Conservation (phyloP, 2,888 invertebrate species). For the Melolontha melolontha region DNA sequence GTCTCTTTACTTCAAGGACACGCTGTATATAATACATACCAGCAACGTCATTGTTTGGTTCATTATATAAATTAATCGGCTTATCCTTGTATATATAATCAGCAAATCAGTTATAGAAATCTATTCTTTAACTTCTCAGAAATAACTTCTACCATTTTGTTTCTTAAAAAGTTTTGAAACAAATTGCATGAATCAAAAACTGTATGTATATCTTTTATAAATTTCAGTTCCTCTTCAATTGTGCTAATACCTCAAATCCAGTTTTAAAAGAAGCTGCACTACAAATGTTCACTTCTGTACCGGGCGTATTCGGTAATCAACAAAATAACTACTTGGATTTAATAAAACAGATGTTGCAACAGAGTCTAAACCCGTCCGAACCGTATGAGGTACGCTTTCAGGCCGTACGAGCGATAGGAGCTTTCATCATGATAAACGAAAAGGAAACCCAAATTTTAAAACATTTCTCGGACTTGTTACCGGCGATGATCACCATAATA, state of each 20-base stretch:
- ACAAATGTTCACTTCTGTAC: slow-evolving; percentile 94
- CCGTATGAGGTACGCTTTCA: slow-evolving; percentile 82
- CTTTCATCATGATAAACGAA: slow-evolving; percentile 93
- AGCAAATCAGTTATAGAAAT: too few species aligned
- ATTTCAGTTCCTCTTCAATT: slow-evolving; percentile 87
- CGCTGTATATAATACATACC: too few species aligned
- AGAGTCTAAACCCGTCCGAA: slow-evolving; percentile 77
- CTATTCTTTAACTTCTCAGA: too few species aligned
- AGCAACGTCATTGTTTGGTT: too few species aligned
- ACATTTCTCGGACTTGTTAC: slow-evolving; percentile 88
- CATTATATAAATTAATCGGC: too few species aligned
- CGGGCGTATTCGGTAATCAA: slow-evolving; percentile 96
- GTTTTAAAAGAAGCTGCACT: slow-evolving; percentile 93
- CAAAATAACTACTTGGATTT: slow-evolving; percentile 91
- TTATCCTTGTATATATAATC: too few species aligned
- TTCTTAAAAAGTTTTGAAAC: too few species aligned
- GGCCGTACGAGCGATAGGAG: slow-evolving; percentile 85
- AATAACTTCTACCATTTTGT: too few species aligned
- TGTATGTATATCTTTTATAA: slow-evolving; percentile 40
- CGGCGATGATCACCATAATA: slow-evolving; percentile 80
- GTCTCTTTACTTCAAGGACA: too few species aligned
- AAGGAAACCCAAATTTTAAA: slow-evolving; percentile 92
- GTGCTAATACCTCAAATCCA: slow-evolving; percentile 86
- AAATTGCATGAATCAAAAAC: too few species aligned
- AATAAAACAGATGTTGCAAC: slow-evolving; percentile 94